Evolutionary conservation across 2,113 vertebrate genomes (phyloP), one percentile per base, ranked within the genome.

Genomic region (Catharus bicknelli): DNA sequence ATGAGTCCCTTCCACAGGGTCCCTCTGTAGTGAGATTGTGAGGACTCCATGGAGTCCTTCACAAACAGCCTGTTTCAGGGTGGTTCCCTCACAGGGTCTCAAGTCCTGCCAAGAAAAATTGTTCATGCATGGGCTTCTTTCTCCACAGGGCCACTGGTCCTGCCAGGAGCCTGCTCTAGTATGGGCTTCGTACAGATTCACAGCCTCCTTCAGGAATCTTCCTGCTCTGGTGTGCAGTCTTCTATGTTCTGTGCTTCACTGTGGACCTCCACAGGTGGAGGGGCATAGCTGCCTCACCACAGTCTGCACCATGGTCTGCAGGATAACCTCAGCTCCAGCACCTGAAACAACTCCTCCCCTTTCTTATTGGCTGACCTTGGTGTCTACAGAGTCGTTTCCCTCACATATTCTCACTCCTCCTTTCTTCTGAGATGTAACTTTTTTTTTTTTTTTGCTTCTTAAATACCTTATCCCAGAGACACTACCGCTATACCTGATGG

Each of bases 311-410:
- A n/a, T 0, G 7, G 16, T 13, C 1, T 36, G 30, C 43, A 34
- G 51, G 6, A 11, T 16, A 57, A 42, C 42, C 34, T 50, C 34
- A 30, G 25, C 51, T 30, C 16, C 16, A 25, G 42, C 2, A 3
- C 2, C 1, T 20, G 30, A 15, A 58, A 3, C 5, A 43, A 4
- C 8, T 30, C 36, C 21, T 36, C 15, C 27, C 22, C 2, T 12
- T 68, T 45, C 22, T 59, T 45, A 2, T 30, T 13, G 21, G 22
- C 7, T 18, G 15, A 51, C 26, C 21, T 43, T 45, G 21, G 9
- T 59, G 26, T 68, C 11, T 51, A 13, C 32, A 67, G 32, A 6
- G 27, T 53, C 0, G 0, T 38, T 45, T 53, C 5, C 14, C n/a
- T 68, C 27, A 10, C 4, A 15, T 38, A 32, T 32, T 53, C 45